phyloP scores from a whole-genome alignment of 1,140 invertebrate genomes.

The Zaprionus ghesquierei region DNA sequence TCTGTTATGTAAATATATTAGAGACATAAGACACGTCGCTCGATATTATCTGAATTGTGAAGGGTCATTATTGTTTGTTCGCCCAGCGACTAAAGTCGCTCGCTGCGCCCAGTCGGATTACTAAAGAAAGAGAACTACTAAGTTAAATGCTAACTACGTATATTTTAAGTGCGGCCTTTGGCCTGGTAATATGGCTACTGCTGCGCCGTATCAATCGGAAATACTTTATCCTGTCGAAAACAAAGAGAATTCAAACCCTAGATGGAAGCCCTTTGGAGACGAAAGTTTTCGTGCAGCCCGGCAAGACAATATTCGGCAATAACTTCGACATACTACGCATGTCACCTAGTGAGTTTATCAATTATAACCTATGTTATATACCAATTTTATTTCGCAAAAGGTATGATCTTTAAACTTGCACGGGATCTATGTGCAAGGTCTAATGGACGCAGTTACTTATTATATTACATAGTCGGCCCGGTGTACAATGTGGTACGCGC shows the following conservation, averaged over 20 bases:
- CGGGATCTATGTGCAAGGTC: no score
- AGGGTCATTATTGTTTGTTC: neutral
- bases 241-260: constrained; percentile 43
- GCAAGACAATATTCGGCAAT: constrained; percentile 66
- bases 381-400: no score
- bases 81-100: neutral
- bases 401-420: no score
- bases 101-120: neutral
- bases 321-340: constrained; percentile 67
- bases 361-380: no score
- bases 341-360: constrained; percentile 37
- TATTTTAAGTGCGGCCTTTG: constrained; percentile 18
- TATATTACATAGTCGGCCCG: constrained; percentile 46
- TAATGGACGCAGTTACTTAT: constrained; percentile 48
- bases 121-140: neutral
- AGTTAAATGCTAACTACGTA: constrained; percentile 34
- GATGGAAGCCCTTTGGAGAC: constrained; percentile 62
- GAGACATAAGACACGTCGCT: neutral
- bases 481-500: constrained; percentile 66
- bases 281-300: constrained; percentile 51
- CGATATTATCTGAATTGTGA: constrained; percentile 2
- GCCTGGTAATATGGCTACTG: constrained; percentile 26
- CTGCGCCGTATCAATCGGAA: constrained; percentile 44
- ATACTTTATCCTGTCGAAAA: constrained; percentile 52
- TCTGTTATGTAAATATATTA: neutral